Evolutionary conservation across 2,888 invertebrate genomes (phyloP).

Genomic region (Tetragnatha montana): DNA sequence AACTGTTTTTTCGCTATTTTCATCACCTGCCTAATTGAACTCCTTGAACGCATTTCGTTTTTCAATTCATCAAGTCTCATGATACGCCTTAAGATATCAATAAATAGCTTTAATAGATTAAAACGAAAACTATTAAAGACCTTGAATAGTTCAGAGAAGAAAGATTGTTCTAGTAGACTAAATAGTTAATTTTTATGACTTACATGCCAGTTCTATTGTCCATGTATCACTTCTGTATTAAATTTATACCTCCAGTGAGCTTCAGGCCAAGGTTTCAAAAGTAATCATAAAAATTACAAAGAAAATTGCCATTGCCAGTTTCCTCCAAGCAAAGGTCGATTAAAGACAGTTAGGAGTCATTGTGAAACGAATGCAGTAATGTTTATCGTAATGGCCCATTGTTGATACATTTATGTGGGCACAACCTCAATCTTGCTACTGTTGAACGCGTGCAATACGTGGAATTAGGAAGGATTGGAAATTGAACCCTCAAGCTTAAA

Average conservation of each 20-base stretch:
- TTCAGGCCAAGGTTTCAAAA: conserved; percentile 5
- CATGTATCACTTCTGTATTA: background rate
- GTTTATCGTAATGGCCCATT: conserved; percentile 3
- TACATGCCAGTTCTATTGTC: background rate
- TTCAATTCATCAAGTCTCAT: background rate
- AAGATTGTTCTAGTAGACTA: background rate
- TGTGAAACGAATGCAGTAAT: conserved; percentile 16
- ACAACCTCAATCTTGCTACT: background rate
- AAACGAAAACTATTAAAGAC: background rate
- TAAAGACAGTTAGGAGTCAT: conserved; percentile 2
- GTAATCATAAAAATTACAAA: conserved; percentile 5
- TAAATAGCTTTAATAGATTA: background rate
- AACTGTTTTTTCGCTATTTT: background rate
- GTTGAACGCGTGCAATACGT: no score
- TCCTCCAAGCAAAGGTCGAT: conserved; percentile 31
- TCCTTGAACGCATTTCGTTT: background rate
- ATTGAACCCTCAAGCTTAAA: no score
- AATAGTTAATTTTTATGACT: background rate
- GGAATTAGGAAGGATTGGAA: no score
- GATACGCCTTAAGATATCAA: background rate
- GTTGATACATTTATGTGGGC: conserved; percentile 26
- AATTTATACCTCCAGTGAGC: background rate
- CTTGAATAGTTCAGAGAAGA: background rate
- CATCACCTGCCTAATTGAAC: background rate
- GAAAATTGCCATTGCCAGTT: background rate